These are phyloP conservation scores for Ramphastos sulfuratus DNA, from an alignment of 2,113 vertebrate species.

Conservation along the genomic window DNA sequence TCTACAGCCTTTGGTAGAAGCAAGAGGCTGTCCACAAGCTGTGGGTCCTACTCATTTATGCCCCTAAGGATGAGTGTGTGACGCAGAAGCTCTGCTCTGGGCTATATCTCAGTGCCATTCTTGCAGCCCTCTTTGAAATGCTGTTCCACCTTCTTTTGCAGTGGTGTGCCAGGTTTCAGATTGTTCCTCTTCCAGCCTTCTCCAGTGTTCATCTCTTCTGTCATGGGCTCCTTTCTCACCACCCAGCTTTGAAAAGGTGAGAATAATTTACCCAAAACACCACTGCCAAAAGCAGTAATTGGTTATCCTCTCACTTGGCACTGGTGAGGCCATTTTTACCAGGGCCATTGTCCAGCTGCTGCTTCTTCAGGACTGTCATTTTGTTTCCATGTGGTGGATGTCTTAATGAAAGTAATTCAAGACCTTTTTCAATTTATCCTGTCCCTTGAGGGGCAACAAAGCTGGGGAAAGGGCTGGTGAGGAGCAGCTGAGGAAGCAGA, in stretches of 20 bases:
- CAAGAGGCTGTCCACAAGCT: neutral
- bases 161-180: neutral
- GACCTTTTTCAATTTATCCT: neutral
- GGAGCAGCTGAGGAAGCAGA: too few species aligned
- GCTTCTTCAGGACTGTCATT: neutral
- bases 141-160: neutral
- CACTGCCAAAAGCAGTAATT: neutral
- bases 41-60: neutral
- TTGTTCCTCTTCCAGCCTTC: neutral
- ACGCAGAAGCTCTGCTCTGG: neutral
- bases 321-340: neutral
- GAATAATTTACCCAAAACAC: neutral
- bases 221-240: neutral
- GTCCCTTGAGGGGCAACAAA: too few species aligned
- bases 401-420: neutral
- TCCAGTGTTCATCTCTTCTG: neutral
- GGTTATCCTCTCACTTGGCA: neutral
- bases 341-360: neutral
- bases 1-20: neutral
- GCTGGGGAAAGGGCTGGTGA: too few species aligned
- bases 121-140: neutral
- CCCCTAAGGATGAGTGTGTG: fast-evolving
- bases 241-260: neutral
- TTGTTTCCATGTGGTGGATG: neutral
- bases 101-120: neutral